phyloP scores from a whole-genome alignment of 1,140 invertebrate species.

The Melitaea cinxia region DNA sequence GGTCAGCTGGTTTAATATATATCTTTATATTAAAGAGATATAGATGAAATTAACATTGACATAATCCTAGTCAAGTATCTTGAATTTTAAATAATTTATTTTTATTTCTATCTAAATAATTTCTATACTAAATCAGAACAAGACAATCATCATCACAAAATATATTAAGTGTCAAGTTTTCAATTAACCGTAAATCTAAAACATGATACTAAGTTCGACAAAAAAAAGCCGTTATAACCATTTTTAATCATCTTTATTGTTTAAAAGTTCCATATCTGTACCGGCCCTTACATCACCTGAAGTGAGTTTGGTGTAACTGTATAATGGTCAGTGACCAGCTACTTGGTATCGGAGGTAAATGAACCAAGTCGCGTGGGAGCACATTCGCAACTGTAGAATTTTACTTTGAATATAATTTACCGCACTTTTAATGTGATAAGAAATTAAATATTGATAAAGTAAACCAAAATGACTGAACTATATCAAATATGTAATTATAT shows the following conservation, averaged over 20 bases:
- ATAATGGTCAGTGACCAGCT: slow-evolving; percentile 53
- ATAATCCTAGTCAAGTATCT: too few relatives aligned
- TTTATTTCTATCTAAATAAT: too few relatives aligned
- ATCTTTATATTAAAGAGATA: too few relatives aligned
- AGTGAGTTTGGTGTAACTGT: slow-evolving; percentile 50
- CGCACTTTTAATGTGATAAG: slow-evolving; percentile 1
- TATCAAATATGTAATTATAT: too few relatives aligned
- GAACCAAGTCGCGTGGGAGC: slow-evolving; percentile 55
- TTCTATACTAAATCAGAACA: too few relatives aligned
- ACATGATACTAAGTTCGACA: not conserved
- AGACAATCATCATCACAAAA: too few relatives aligned
- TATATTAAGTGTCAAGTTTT: not conserved
- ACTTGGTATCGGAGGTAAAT: slow-evolving; percentile 46
- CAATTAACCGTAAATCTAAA: not conserved
- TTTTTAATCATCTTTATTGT: not conserved
- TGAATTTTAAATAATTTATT: too few relatives aligned
- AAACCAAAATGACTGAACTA: too few relatives aligned
- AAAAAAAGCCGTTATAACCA: not conserved
- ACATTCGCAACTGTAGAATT: slow-evolving; percentile 18
- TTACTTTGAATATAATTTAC: slow-evolving; percentile 35
- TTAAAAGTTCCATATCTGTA: not conserved
- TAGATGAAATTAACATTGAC: too few relatives aligned
- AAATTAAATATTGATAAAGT: not conserved
- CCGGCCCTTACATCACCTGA: slow-evolving; percentile 34
- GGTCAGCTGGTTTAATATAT: too few relatives aligned